Percentiles rank a stretch among this genome's conserved stretches.
Conservation (phyloP, 2,888 invertebrate species). For the Nebria salina region DNA sequence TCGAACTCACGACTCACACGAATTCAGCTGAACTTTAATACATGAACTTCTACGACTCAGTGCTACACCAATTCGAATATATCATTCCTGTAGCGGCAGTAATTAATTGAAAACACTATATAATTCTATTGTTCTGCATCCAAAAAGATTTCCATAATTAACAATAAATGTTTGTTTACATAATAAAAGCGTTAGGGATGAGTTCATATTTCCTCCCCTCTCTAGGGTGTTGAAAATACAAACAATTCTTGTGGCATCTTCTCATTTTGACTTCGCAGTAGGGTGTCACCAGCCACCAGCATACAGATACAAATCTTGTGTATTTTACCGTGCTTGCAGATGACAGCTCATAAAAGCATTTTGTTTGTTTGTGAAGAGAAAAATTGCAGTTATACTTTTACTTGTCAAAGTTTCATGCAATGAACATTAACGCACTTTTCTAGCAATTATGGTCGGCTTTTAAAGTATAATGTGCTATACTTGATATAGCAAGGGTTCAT, state of each 20-base stretch:
- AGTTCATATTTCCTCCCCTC: not conserved
- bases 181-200: not conserved
- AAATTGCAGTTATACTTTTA: not conserved
- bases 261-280: slow-evolving; percentile 1
- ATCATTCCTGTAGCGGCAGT: not conserved
- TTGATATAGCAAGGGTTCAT: not conserved
- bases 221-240: slow-evolving; percentile 16
- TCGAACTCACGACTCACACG: slow-evolving; percentile 19
- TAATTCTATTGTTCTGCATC: not conserved
- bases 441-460: not conserved
- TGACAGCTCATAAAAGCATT: not conserved
- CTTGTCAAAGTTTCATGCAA: not conserved
- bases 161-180: not conserved
- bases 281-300: not conserved
- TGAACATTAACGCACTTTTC: not conserved
- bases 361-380: not conserved
- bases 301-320: slow-evolving; percentile 1
- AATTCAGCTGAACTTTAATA: slow-evolving; percentile 17
- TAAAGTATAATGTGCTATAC: not conserved
- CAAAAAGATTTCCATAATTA: not conserved
- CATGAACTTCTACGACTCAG: not conserved
- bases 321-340: not conserved
- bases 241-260: slow-evolving; percentile 8
- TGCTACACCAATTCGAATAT: not conserved
- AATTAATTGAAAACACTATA: slow-evolving; percentile 7